Conservation (phyloP, 2,797 vertebrate species). For the Pogonophryne albipinna region DNA sequence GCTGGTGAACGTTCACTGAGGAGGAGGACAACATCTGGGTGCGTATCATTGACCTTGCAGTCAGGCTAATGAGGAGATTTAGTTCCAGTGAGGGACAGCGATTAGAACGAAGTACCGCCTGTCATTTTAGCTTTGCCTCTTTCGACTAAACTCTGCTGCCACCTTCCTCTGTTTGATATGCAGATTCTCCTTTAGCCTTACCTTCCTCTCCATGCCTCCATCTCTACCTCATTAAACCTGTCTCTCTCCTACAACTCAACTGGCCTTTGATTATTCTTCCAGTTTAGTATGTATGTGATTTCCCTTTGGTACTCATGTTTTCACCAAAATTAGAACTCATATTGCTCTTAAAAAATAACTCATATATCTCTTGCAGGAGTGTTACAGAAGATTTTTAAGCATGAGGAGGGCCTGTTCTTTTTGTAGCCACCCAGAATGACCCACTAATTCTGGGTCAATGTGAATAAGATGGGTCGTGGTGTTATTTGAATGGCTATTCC, state of each 20-base stretch:
- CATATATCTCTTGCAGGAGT: constrained; percentile 1
- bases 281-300: background rate
- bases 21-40: constrained; percentile 54
- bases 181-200: constrained; percentile 12
- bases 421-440: constrained; percentile 61
- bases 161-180: constrained; percentile 40
- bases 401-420: constrained; percentile 37
- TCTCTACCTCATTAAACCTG: background rate
- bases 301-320: background rate
- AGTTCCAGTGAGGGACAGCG: constrained; percentile 61
- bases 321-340: background rate
- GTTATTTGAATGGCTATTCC: constrained; percentile 62
- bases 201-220: background rate
- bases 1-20: constrained; percentile 14
- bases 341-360: background rate
- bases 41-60: constrained; percentile 73
- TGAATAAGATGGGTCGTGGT: constrained; percentile 59
- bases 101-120: constrained; percentile 71
- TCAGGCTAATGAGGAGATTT: constrained; percentile 74
- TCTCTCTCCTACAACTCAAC: background rate
- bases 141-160: constrained; percentile 48
- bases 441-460: constrained; percentile 81
- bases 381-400: constrained; percentile 14
- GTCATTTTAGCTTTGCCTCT: constrained; percentile 78
- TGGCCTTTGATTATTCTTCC: constrained; percentile 8